Evolutionary conservation across 2,888 invertebrate genomes (phyloP), one percentile per base, ranked within the genome.

Genomic region (Idaea biselata): DNA sequence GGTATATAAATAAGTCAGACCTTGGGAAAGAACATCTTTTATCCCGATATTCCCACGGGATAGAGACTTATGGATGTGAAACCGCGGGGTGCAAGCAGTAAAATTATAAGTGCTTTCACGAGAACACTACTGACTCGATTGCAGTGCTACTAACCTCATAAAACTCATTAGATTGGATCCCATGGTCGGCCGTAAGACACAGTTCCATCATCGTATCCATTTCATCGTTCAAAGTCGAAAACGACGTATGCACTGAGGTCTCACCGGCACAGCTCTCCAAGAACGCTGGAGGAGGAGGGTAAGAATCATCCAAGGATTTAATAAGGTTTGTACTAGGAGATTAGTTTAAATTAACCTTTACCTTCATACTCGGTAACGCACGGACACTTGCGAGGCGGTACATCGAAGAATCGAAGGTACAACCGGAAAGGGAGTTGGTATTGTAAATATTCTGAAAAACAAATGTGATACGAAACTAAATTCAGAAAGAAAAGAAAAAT

Each of bases 381-480:
- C 2, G 79, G 71, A 62, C 83, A 84, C 55, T 59, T 32, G 14
- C 58, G 67, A 16, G 74, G 74, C 17, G 60, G 66, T 14, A 72
- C 71, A 68, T 88, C 87, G 63, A 67, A 74, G 54, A 84, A 70
- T 1, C 86, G 81, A 58, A 87, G 17, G 70, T 88, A 88, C 59
- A 90, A 65, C 0, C 90, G 80, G 55, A 90, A 81, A 1, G 89
- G 88, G 8, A 83, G 71, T 53, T 32, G 63, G n/a, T 82, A 79
- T 62, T 80, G 79, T 1, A 60, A 57, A 16, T 74, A 68, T 8
- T 78, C 89, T 89, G 77, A 11, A 69, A 11, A 69, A 69, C 55
- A 63, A 65, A 32, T 53, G 8, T 14, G 33, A 33, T 33, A 7
- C 7, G 2, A 1, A 25, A 25, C 5, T 25, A 25, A 25, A 25